Evolutionary conservation across 1,140 invertebrate genomes (phyloP).

Genomic region (Trachymyrmex cornetzi): DNA sequence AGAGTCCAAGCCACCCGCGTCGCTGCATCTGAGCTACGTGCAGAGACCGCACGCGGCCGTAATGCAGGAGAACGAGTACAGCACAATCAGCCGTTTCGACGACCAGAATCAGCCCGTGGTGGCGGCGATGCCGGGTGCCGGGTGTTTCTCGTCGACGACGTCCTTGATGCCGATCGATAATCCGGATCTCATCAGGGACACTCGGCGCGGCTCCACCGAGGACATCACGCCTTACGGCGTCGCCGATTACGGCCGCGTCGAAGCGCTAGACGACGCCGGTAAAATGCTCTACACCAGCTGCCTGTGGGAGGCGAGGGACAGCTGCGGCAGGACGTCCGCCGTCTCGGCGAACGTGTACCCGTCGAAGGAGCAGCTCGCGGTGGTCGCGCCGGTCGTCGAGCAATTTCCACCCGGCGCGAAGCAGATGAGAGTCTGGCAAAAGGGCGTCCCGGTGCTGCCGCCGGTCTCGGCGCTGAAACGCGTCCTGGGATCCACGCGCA

Average conservation of each 20-base stretch:
- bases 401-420: conserved; percentile 89
- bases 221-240: conserved; percentile 77
- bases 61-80: conserved; percentile 78
- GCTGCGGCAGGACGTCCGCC: conserved; percentile 82
- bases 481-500: conserved; percentile 91
- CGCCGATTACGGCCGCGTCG: conserved; percentile 81
- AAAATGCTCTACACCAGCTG: conserved; percentile 91
- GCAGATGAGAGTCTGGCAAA: conserved; percentile 94
- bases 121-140: conserved; percentile 52
- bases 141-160: conserved; percentile 90
- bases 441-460: conserved; percentile 93
- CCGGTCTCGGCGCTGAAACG: conserved; percentile 93
- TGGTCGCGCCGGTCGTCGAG: conserved; percentile 81
- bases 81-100: conserved; percentile 74
- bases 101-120: conserved; percentile 67
- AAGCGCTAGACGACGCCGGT: conserved; percentile 90
- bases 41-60: conserved; percentile 75
- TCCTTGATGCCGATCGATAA: conserved; percentile 91
- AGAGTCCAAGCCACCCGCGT: conserved; percentile 80
- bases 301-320: conserved; percentile 87
- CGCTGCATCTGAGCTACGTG: conserved; percentile 80
- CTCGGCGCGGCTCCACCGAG: conserved; percentile 83
- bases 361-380: conserved; percentile 92
- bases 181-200: conserved; percentile 94
- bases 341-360: conserved; percentile 88